Base-by-base conservation (phyloP, 2,113 vertebrate species). In the Dromaius novaehollandiae region DNA sequence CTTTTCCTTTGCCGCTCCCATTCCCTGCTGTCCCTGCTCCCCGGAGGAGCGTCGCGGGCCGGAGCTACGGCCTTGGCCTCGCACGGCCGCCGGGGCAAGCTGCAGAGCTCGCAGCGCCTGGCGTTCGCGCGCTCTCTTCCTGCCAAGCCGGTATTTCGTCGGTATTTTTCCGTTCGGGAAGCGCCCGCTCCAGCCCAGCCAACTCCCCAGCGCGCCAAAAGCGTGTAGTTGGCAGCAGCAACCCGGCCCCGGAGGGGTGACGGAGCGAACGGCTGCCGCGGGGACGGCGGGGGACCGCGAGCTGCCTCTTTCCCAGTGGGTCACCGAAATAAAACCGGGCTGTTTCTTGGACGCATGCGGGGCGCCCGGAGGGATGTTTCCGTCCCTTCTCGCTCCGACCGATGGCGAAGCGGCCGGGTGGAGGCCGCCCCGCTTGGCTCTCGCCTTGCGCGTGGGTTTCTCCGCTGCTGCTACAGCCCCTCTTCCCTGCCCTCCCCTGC, bases 121-220 rank as follows among this genome's bases (percentile, higher is more conserved):
- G 30, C n/a, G 3, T 44, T 6, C 42, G 46, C 64, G 13, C 36
- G 11, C 36, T 79, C 60, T 40, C 55, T 63, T 90, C n/a, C n/a
- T 60, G 58, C 42, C 0, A 1, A 55, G 18, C 15, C 38, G 38
- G 38, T 38, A 38, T 38, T 38, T 38, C 38, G 8, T 38, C 38
- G 38, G 38, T 38, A 38, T 38, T 96, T 95, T 96, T 86, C 82
- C 93, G 73, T 83, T 79, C 91, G 42, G 79, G 92, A 91, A 95
- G 66, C 26, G 51, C 21, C 1, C 3, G 13, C 40, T 95, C 70
- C 95, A 96, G 51, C 96, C 93, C 75, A 86, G 95, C 91, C 93
- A 94, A 93, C 91, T 94, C 91, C 74, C 15, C 9, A n/a, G 20
- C 82, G 5, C 77, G 94, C 95, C 90, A 87, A 50, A 46, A 53